phyloP scores from a whole-genome alignment of 2,113 vertebrate species.

The Neolamprologus falcicula region DNA sequence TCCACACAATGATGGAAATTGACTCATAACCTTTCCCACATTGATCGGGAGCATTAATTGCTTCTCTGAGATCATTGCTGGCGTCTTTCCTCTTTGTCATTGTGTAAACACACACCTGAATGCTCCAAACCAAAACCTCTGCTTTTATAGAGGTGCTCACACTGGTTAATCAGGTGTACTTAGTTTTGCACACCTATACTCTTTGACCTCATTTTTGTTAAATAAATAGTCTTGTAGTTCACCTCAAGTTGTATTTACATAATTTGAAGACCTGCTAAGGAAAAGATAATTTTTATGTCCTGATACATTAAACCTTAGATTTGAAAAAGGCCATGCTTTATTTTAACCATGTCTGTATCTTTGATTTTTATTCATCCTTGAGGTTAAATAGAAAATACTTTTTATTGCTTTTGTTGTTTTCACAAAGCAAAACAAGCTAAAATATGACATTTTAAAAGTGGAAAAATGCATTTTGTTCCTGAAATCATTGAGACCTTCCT shows the following conservation, averaged over 20 bases:
- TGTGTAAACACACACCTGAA: background rate
- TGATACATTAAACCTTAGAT: fast-evolving
- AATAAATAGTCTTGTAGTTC: background rate
- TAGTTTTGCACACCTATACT: background rate
- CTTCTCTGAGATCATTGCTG: background rate
- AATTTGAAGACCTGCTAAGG: background rate
- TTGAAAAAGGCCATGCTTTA: background rate
- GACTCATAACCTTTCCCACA: background rate
- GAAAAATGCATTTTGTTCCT: background rate
- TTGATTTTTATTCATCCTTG: background rate
- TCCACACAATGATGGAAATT: background rate
- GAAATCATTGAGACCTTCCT: background rate
- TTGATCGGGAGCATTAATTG: background rate
- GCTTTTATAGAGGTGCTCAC: background rate
- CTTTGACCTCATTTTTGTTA: background rate
- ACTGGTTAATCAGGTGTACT: background rate
- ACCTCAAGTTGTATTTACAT: background rate
- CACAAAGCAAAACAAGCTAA: background rate
- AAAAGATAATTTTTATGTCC: background rate
- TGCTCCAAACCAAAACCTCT: background rate
- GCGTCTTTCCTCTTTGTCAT: background rate
- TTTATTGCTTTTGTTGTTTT: background rate
- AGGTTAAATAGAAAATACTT: background rate
- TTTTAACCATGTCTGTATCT: background rate
- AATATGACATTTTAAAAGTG: background rate